phyloP scores from a whole-genome alignment of 2,888 invertebrate species.

The Catocala nupta region DNA sequence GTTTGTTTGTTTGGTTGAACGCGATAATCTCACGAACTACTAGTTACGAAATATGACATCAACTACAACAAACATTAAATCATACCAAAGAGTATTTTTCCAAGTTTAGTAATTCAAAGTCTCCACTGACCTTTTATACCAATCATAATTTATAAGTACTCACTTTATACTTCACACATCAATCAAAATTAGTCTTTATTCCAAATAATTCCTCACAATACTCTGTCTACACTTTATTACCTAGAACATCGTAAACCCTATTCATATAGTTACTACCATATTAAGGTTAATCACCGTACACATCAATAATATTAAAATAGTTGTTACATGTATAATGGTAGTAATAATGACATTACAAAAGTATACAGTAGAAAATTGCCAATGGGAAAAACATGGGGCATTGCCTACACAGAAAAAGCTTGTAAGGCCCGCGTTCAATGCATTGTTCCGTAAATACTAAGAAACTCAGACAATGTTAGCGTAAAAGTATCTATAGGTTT shows the following conservation, averaged over 20 bases:
- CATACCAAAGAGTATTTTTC: no score
- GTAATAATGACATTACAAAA: conserved; percentile 44
- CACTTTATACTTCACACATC: background rate
- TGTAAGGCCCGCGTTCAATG: conserved; percentile 27
- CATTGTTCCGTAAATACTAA: conserved; percentile 49
- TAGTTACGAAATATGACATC: no score
- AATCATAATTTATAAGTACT: no score
- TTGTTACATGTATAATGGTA: conserved; percentile 20
- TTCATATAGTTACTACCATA: conserved; percentile 20
- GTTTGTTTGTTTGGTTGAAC: no score
- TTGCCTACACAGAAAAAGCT: conserved; percentile 47
- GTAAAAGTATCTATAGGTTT: conserved; percentile 30
- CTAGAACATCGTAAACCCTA: conserved; percentile 16
- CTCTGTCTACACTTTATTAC: conserved; percentile 1
- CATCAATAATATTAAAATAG: conserved; percentile 29
- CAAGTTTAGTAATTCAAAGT: no score
- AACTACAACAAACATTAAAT: no score
- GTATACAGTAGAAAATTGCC: conserved; percentile 45
- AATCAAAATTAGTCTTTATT: conserved; percentile 13
- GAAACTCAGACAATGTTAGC: conserved; percentile 40
- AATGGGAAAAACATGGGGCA: conserved; percentile 42
- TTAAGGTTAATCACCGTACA: conserved; percentile 27
- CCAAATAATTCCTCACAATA: background rate
- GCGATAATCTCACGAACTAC: no score
- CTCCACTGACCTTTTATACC: no score